These are phyloP conservation scores for Athrips mouffetella DNA, from an alignment of 2,888 invertebrate genomes.

Conservation along the genomic window DNA sequence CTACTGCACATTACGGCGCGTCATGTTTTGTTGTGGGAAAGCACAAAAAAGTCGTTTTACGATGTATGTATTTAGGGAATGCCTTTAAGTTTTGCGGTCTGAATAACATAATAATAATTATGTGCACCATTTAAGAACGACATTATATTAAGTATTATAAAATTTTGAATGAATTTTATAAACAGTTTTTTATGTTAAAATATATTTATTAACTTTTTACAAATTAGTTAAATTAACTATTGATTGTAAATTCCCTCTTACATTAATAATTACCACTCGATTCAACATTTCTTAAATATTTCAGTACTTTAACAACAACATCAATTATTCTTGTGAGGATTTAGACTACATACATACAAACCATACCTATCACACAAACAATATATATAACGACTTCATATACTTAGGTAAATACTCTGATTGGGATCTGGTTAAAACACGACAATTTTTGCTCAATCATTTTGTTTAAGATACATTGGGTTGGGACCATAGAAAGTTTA, in stretches of 20 bases:
- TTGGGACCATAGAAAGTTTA: no score
- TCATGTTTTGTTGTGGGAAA: no score
- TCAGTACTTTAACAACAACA: constrained; percentile 44
- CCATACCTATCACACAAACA: constrained; percentile 20
- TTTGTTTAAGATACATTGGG: no score
- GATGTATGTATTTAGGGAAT: no score
- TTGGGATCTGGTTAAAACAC: no score
- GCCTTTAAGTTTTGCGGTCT: no score
- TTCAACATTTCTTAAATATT: constrained; percentile 46
- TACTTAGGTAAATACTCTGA: no score
- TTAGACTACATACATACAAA: constrained; percentile 22
- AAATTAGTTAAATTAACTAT: constrained; percentile 59
- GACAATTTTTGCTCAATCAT: no score
- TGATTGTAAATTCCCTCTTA: constrained; percentile 44
- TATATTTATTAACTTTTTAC: constrained; percentile 70
- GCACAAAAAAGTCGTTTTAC: no score
- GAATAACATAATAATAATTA: no score
- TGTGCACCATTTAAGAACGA: neutral
- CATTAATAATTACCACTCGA: constrained; percentile 36
- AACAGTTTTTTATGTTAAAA: constrained; percentile 51
- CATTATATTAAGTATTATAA: neutral
- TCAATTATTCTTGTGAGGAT: constrained; percentile 16
- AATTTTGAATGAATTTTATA: no score
- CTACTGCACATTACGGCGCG: no score
- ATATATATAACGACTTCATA: constrained; percentile 8